phyloP scores from a whole-genome alignment of 2,888 invertebrate species.

The Cephus sareptanus region DNA sequence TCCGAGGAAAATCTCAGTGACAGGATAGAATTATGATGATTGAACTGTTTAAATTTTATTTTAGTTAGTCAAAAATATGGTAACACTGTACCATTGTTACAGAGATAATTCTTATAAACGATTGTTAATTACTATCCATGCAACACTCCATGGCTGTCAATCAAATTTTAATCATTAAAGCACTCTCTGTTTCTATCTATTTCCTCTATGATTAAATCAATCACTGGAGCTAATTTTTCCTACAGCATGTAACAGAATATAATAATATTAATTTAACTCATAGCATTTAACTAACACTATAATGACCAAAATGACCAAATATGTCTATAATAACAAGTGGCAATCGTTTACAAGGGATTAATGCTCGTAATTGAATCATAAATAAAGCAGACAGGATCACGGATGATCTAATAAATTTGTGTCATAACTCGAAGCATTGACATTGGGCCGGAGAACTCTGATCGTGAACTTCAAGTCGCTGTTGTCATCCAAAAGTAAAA shows the following conservation, averaged over 20 bases:
- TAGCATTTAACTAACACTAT: neutral
- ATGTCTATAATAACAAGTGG: neutral
- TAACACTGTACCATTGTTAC: neutral
- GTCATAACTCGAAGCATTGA: neutral
- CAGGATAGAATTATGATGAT: constrained; percentile 45
- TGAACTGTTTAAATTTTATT: neutral
- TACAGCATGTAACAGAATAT: neutral
- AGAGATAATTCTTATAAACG: neutral
- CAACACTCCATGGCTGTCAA: neutral
- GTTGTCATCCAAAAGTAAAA: neutral
- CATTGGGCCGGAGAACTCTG: neutral
- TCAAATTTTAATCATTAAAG: neutral
- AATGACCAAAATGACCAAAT: neutral
- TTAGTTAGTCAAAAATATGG: neutral
- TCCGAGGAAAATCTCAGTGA: constrained; percentile 26
- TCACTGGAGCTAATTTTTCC: neutral
- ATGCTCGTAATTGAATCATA: neutral
- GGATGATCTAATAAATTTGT: neutral
- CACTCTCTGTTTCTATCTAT: neutral
- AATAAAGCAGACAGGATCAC: neutral
- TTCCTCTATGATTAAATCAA: neutral
- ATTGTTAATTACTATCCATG: neutral
- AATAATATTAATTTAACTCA: neutral
- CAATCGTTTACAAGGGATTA: neutral
- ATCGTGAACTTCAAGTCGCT: neutral